These are phyloP conservation scores for Volucella inanis DNA, from an alignment of 2,888 invertebrate species.

Conservation along the genomic window DNA sequence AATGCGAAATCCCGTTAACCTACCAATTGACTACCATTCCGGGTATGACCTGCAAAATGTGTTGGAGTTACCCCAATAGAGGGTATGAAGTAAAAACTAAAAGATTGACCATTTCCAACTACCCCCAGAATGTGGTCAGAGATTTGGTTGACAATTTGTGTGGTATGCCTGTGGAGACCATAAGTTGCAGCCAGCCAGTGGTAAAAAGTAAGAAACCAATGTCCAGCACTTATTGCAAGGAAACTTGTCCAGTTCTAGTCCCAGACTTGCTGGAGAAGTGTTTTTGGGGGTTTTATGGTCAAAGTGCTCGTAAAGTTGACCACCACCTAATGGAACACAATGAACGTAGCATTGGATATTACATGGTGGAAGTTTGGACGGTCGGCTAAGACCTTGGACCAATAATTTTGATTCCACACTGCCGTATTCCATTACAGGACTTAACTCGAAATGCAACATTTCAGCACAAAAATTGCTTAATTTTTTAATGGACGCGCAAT, in stretches of 20 bases:
- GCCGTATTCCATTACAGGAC: neutral
- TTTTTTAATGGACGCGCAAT: slow-evolving; percentile 66
- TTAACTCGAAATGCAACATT: slow-evolving; percentile 33
- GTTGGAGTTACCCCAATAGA: neutral
- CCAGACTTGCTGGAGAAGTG: neutral
- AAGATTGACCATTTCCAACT: neutral
- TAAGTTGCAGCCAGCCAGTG: slow-evolving; percentile 61
- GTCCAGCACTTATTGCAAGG: slow-evolving; percentile 40
- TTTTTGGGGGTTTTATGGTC: slow-evolving; percentile 63
- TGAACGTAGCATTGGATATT: slow-evolving; percentile 62
- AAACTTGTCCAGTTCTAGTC: slow-evolving; percentile 21
- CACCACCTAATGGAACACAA: slow-evolving; percentile 49
- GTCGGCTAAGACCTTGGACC: slow-evolving; percentile 12
- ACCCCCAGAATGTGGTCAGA: slow-evolving; percentile 62
- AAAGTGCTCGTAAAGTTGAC: slow-evolving; percentile 62
- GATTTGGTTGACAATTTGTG: slow-evolving; percentile 68
- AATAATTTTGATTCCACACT: slow-evolving; percentile 64
- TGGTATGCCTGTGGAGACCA: slow-evolving; percentile 65
- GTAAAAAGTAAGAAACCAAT: slow-evolving; percentile 7
- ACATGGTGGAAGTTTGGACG: neutral
- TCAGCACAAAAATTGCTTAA: slow-evolving; percentile 58
- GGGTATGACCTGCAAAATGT: slow-evolving; percentile 63
- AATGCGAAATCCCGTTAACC: slow-evolving; percentile 70
- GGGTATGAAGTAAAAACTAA: slow-evolving; percentile 23
- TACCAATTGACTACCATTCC: slow-evolving; percentile 70